phyloP scores from a whole-genome alignment of 2,113 vertebrate species.

The Ptilonorhynchus violaceus region DNA sequence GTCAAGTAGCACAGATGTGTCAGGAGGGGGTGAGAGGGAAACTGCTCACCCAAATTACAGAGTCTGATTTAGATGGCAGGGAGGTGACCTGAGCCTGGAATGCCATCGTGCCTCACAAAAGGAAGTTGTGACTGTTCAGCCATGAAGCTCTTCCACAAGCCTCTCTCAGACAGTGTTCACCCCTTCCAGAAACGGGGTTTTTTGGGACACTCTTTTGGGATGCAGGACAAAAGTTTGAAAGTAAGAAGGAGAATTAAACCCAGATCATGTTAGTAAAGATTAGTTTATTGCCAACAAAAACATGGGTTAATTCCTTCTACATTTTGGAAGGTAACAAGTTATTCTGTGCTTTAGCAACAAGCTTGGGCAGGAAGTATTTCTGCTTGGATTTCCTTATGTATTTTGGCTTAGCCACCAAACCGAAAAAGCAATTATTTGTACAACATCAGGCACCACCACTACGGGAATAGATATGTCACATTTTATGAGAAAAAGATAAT shows the following conservation, averaged over 20 bases:
- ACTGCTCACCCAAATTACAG: not conserved
- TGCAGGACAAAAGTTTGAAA: not conserved
- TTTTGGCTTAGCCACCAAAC: not conserved
- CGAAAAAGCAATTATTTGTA: not conserved
- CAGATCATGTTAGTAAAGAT: not conserved
- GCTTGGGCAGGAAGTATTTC: not conserved
- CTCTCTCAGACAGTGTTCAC: not conserved
- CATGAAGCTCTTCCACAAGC: not conserved
- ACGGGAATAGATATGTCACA: not conserved
- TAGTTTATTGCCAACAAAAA: not conserved
- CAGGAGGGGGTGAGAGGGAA: not conserved
- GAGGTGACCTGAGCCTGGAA: not conserved
- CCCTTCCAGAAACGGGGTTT: accelerated
- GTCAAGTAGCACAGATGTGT: not conserved
- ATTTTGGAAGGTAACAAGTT: not conserved
- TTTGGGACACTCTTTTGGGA: not conserved
- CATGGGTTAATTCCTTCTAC: not conserved
- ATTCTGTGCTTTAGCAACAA: not conserved
- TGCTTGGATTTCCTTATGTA: not conserved
- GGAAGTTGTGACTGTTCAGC: not conserved
- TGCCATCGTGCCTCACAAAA: accelerated
- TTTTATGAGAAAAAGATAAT: not conserved
- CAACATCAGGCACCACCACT: not conserved
- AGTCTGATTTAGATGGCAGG: not conserved
- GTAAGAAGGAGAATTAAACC: not conserved